These are phyloP conservation scores for Drosophila paranaensis DNA, from an alignment of 2,888 invertebrate genomes.

Conservation along the genomic window DNA sequence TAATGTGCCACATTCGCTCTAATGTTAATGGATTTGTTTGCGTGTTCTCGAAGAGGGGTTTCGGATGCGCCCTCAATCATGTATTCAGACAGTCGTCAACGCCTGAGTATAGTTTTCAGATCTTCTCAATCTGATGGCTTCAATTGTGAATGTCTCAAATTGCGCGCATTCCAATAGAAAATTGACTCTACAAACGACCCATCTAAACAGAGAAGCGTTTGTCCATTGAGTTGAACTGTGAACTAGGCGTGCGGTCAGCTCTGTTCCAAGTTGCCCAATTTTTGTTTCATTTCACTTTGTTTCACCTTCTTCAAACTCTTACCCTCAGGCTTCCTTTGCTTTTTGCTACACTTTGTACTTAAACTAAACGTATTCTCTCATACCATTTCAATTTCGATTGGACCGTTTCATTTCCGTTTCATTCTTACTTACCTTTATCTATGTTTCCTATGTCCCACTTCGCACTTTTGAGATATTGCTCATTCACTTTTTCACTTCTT, in stretches of 20 bases:
- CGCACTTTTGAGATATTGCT: too few species aligned
- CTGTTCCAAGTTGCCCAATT: not conserved
- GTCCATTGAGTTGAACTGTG: not conserved
- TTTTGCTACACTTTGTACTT: not conserved
- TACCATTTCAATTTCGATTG: too few species aligned
- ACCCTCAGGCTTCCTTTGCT: not conserved
- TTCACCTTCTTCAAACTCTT: not conserved
- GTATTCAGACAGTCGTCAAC: slow-evolving; percentile 48
- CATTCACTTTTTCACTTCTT: not conserved
- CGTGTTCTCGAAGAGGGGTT: slow-evolving; percentile 18
- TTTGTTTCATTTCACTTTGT: not conserved
- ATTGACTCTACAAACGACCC: slow-evolving; percentile 17
- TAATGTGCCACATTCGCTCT: slow-evolving; percentile 56
- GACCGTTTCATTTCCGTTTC: not conserved
- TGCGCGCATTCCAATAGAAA: slow-evolving; percentile 37
- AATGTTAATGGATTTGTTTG: slow-evolving; percentile 60
- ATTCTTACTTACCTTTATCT: not conserved
- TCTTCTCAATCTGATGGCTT: slow-evolving; percentile 37
- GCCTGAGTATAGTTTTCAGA: slow-evolving; percentile 31
- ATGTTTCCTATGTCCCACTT: not conserved
- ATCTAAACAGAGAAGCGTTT: slow-evolving; percentile 9
- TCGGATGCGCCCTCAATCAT: slow-evolving; percentile 43
- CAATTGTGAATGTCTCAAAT: slow-evolving; percentile 44
- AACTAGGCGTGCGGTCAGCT: not conserved
- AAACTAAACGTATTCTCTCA: not conserved